phyloP scores from a whole-genome alignment of 2,113 vertebrate species.

The Podocnemis expansa region DNA sequence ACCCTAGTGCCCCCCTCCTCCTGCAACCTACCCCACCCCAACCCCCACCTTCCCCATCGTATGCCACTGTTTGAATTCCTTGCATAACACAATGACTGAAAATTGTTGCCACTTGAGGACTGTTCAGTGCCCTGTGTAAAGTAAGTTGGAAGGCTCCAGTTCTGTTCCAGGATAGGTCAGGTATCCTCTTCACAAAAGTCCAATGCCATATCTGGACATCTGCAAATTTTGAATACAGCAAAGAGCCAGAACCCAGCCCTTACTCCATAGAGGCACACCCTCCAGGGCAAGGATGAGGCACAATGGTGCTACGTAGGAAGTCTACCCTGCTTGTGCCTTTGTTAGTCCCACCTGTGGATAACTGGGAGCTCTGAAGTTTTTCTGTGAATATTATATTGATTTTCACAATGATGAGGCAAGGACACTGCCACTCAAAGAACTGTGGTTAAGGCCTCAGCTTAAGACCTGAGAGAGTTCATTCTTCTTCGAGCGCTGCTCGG shows the following conservation, averaged over 20 bases:
- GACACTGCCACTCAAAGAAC: fast-evolving
- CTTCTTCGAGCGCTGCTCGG: too few relatives aligned
- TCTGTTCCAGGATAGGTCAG: not conserved
- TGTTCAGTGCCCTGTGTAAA: not conserved
- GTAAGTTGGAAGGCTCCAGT: not conserved
- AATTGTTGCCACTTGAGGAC: not conserved
- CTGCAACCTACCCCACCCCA: too few relatives aligned
- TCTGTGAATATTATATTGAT: not conserved
- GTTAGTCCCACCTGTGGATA: not conserved
- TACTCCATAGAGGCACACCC: not conserved
- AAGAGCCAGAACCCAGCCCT: not conserved
- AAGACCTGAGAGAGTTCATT: not conserved
- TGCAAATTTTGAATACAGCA: not conserved
- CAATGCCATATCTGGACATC: not conserved
- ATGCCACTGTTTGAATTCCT: not conserved
- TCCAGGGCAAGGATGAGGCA: not conserved
- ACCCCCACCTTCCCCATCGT: too few relatives aligned
- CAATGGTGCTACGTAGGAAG: not conserved
- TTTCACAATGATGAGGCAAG: not conserved
- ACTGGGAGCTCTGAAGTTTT: not conserved
- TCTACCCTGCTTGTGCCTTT: not conserved
- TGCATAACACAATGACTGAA: not conserved
- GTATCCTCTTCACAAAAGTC: not conserved
- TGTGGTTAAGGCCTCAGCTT: not conserved
- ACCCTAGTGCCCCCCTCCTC: too few relatives aligned